Evolutionary conservation across 2,888 invertebrate genomes (phyloP), one percentile per base, ranked within the genome.

Genomic region (Notodonta dromedarius): DNA sequence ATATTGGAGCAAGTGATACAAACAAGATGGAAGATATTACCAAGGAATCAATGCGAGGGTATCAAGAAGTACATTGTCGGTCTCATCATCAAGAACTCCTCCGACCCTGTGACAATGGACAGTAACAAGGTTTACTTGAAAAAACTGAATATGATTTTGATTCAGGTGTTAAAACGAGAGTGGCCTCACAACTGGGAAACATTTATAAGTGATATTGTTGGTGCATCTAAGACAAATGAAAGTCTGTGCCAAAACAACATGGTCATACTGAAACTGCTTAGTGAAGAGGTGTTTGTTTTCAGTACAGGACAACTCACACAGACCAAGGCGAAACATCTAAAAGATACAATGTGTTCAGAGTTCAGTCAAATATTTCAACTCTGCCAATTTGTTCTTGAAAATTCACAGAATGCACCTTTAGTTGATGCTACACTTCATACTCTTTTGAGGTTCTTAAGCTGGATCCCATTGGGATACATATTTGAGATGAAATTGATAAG

Each of bases 121-220:
- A 95, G 95, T 77, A 99, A 99, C 88, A 99, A 98, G 93, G 98
- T 99, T 56, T 99, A 99, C 91, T 94, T 99, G 74, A 99, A 98
- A 88, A 99, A 99, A 93, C 94, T 99, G 57, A 99, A 99, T 87
- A 98, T 99, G 97, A 99, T 99, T 84, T 95, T 99, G 85, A 99
- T 99, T 72, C 99, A 99, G 96, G 99, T 99, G 71, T 94, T 99
- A 83, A 99, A 99, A 91, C 95, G 99, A 82, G 99, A 99, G 91
- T 99, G 99, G 99, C 99, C 99, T 62, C 98, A 98, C 86, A 99
- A 99, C 87, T 99, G 99, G 99, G 98, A 99, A 82, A 97, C 98
- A 40, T 99, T 99, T 90, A 99, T 99, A 79, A 96, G 98, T 82
- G 99, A 99, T 87, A 99, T 99, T 86, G 99, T 99, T 64, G 99